Conservation (phyloP, 2,113 vertebrate genomes). For the Gobio gobio region DNA sequence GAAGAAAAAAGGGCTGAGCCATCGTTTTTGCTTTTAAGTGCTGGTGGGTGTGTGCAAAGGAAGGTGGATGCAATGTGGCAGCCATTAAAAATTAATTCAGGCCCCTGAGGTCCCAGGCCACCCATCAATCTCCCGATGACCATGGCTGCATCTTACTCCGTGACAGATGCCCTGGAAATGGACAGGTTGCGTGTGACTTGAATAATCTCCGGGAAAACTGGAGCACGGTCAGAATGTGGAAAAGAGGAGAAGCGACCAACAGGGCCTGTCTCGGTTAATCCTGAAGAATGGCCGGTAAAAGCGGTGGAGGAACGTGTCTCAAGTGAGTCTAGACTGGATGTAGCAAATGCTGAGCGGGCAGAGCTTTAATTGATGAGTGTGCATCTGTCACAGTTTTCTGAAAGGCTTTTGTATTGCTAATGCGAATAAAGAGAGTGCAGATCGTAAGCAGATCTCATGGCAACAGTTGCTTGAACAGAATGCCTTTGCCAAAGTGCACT, state of each 20-base stretch:
- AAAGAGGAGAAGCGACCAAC: constrained; percentile 1
- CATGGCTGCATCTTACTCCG: constrained; percentile 46
- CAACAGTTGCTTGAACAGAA: constrained; percentile 37
- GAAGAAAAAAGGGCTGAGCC: constrained; percentile 46
- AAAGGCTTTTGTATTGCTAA: constrained; percentile 49
- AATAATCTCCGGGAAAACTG: constrained; percentile 32
- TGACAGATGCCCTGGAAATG: constrained; percentile 50
- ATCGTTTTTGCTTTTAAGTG: constrained; percentile 33
- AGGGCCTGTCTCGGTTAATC: constrained; percentile 28
- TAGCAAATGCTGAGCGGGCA: constrained; percentile 18
- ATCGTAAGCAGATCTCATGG: constrained; percentile 24
- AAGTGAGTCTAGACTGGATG: constrained; percentile 29
- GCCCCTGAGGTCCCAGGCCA: constrained; percentile 46
- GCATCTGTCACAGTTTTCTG: constrained; percentile 33
- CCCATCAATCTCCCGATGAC: constrained; percentile 53
- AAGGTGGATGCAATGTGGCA: constrained; percentile 44
- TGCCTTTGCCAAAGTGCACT: constrained; percentile 7
- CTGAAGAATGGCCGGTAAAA: constrained; percentile 42
- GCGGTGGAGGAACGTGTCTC: constrained; percentile 17
- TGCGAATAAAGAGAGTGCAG: constrained; percentile 36
- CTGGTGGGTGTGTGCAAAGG: constrained; percentile 21
- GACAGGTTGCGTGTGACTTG: constrained; percentile 21
- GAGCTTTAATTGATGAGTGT: constrained; percentile 47
- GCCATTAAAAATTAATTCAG: constrained; percentile 61
- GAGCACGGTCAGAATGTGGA: constrained; percentile 13